These are phyloP conservation scores for Apis cerana DNA, from an alignment of 1,140 invertebrate genomes.

Conservation along the genomic window DNA sequence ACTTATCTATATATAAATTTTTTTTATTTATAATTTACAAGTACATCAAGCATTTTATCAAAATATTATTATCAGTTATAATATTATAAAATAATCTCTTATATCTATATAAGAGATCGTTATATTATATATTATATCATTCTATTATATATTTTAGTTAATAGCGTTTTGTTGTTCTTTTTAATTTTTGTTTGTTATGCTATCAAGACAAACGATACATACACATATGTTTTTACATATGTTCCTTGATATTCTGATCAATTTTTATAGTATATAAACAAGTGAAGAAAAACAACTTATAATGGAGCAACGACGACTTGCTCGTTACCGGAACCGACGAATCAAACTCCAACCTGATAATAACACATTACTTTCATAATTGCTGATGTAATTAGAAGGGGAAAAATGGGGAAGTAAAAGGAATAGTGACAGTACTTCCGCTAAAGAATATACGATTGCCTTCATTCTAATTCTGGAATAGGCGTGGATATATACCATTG, in stretches of 20 bases:
- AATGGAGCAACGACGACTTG: slow-evolving; percentile 52
- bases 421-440: slow-evolving; percentile 47
- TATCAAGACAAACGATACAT: neutral
- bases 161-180: neutral
- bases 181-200: neutral
- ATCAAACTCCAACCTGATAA: slow-evolving; percentile 53
- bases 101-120: too few relatives aligned
- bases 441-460: neutral
- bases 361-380: slow-evolving; percentile 61
- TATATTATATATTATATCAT: too few relatives aligned
- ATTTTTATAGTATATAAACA: slow-evolving; percentile 17
- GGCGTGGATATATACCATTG: neutral
- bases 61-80: too few relatives aligned
- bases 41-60: too few relatives aligned
- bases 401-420: slow-evolving; percentile 34
- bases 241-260: neutral
- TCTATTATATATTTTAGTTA: neutral
- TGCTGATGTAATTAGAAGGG: slow-evolving; percentile 59
- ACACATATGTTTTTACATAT: neutral
- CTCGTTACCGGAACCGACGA: slow-evolving; percentile 49
- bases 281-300: slow-evolving; percentile 22
- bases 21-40: too few relatives aligned
- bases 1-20: too few relatives aligned
- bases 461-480: slow-evolving; percentile 6
- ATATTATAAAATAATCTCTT: too few relatives aligned